Percentiles rank a stretch among this genome's conserved stretches.
Evolutionary conservation across 2,797 vertebrate genomes (phyloP).

Genomic region (Enoplosus armatus): DNA sequence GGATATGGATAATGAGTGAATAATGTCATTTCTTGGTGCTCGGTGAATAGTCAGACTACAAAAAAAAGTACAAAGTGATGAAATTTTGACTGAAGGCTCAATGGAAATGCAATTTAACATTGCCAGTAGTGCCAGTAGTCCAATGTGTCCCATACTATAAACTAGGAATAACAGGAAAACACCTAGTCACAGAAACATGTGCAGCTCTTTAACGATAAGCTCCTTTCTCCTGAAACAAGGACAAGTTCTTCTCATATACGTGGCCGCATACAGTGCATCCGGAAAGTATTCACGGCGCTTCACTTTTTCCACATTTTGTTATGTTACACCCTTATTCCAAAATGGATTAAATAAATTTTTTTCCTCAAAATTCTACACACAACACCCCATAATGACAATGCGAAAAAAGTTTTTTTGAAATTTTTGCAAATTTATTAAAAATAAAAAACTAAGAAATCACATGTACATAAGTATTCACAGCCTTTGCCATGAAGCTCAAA

Average conservation of each 20-base stretch:
- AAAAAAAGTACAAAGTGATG: conserved; percentile 4
- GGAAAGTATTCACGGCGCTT: too few relatives aligned
- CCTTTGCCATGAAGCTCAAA: too few relatives aligned
- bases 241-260: conserved; percentile 62
- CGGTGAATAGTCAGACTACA: not conserved
- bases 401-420: too few relatives aligned
- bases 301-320: too few relatives aligned
- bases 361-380: too few relatives aligned
- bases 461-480: too few relatives aligned
- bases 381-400: too few relatives aligned
- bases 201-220: conserved; percentile 53
- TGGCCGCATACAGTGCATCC: too few relatives aligned
- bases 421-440: too few relatives aligned
- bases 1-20: conserved; percentile 19
- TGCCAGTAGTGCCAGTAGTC: conserved; percentile 47
- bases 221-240: conserved; percentile 56
- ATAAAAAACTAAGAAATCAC: too few relatives aligned
- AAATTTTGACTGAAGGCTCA: conserved; percentile 23
- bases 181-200: conserved; percentile 60
- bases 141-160: conserved; percentile 29
- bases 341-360: too few relatives aligned
- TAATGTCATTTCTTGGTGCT: not conserved
- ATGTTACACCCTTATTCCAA: too few relatives aligned
- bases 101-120: conserved; percentile 38
- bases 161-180: conserved; percentile 53